phyloP scores from a whole-genome alignment of 2,113 vertebrate genomes.

The Hypomesus transpacificus region DNA sequence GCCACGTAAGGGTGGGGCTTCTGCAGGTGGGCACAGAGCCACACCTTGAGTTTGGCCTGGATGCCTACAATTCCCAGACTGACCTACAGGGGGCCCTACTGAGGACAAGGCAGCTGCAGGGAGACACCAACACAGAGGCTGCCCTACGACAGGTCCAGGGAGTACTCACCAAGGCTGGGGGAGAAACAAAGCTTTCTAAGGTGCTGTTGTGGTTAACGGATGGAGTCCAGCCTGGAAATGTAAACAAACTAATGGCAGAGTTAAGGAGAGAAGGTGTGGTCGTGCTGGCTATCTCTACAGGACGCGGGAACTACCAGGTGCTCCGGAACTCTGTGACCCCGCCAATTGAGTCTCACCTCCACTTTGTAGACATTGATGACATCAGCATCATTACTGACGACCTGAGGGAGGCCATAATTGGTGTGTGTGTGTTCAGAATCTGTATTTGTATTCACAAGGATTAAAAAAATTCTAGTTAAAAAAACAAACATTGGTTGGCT shows the following conservation, averaged over 20 bases:
- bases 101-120: slow-evolving; percentile 74
- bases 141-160: slow-evolving; percentile 71
- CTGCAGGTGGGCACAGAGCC: slow-evolving; percentile 83
- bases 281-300: slow-evolving; percentile 80
- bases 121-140: slow-evolving; percentile 82
- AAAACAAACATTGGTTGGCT: too few species aligned
- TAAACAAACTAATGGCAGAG: slow-evolving; percentile 73
- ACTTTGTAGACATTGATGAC: slow-evolving; percentile 83
- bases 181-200: slow-evolving; percentile 68
- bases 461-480: too few species aligned
- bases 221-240: slow-evolving; percentile 78
- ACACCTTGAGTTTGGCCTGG: slow-evolving; percentile 75
- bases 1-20: slow-evolving; percentile 77
- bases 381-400: slow-evolving; percentile 78
- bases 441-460: background rate
- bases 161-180: slow-evolving; percentile 48
- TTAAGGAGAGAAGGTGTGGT: slow-evolving; percentile 79
- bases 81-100: slow-evolving; percentile 66
- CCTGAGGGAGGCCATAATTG: slow-evolving; percentile 75
- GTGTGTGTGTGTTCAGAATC: slow-evolving; percentile 62
- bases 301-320: slow-evolving; percentile 73
- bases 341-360: slow-evolving; percentile 76
- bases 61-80: slow-evolving; percentile 53
- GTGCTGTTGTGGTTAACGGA: slow-evolving; percentile 90
- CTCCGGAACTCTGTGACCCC: slow-evolving; percentile 75